Evolutionary conservation across 1,140 invertebrate genomes (phyloP), one percentile per base, ranked within the genome.

Genomic region (Hyles euphorbiae): DNA sequence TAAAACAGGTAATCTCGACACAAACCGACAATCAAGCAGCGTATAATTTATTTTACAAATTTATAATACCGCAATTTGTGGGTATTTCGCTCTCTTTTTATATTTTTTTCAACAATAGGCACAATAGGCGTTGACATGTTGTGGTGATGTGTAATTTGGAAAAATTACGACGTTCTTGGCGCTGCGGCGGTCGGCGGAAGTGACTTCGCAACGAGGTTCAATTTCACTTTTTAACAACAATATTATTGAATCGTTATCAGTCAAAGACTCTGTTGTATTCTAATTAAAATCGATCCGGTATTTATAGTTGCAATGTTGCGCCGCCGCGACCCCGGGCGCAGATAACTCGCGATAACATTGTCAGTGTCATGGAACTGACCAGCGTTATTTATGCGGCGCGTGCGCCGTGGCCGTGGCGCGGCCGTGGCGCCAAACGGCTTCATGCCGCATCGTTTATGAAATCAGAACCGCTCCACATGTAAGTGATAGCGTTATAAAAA

Each of bases 321-420:
- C 22, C 6, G 10, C 78, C 77, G 69, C 43, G 55, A 50, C 67
- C 70, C 70, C 60, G 47, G 46, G 46, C 45, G 61, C 63, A 40
- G 79, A 87, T 84, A 84, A 72, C 70, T 69, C 69, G 49, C 33
- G 65, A 57, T 62, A 65, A 69, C 52, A 69, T 63, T 55, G 69
- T 73, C 74, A 78, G 78, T 78, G 81, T 83, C 81, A 78, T 73
- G 72, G 82, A 80, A 87, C 82, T 87, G 83, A 85, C 81, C 81
- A 72, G 67, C 64, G 70, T 72, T 81, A 78, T 81, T 65, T 76
- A 68, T 72, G 53, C 33, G 10, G 12, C 44, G 46, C 9, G 32
- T 34, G 36, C 45, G 46, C 64, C 57, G 65, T 70, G 61, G 50
- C 36, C 8, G 36, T 40, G 36, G 36, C 36, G 36, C 5, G 4